Conservation (phyloP, 2,888 invertebrate species). For the Zeuzera pyrina region DNA sequence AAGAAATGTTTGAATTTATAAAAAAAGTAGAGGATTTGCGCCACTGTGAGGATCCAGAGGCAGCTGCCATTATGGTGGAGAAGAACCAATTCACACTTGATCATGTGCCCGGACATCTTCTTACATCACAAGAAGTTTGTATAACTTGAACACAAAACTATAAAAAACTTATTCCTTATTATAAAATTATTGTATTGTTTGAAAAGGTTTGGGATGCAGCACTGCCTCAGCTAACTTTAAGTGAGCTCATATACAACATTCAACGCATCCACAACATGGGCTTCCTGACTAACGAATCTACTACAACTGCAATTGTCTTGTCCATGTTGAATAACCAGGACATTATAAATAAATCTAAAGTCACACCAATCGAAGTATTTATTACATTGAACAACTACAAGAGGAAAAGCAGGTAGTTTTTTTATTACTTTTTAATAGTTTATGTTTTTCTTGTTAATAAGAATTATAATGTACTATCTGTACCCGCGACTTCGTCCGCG, state of each 20-base stretch:
- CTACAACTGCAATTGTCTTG: constrained; percentile 63
- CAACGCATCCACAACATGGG: constrained; percentile 77
- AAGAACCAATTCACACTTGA: constrained; percentile 73
- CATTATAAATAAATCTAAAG: constrained; percentile 47
- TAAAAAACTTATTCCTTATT: background rate
- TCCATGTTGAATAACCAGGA: constrained; percentile 65
- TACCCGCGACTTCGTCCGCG: too few relatives aligned
- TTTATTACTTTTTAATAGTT: background rate
- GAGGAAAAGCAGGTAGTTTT: constrained; percentile 73
- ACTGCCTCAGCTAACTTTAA: constrained; percentile 66
- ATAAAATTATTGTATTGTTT: too few relatives aligned
- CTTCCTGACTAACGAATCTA: constrained; percentile 65
- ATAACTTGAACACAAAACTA: background rate
- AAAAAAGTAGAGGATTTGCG: constrained; percentile 63
- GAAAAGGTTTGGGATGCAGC: constrained; percentile 79
- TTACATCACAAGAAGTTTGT: constrained; percentile 74
- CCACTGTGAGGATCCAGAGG: constrained; percentile 60
- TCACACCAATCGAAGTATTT: constrained; percentile 68
- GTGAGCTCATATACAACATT: constrained; percentile 64
- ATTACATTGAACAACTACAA: constrained; percentile 75
- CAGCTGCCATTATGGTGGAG: constrained; percentile 63
- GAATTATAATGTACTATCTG: too few relatives aligned
- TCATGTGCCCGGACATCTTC: constrained; percentile 78
- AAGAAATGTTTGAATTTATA: constrained; percentile 54
- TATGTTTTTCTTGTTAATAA: background rate